Evolutionary conservation across 2,888 invertebrate genomes (phyloP), one percentile per base, ranked within the genome.

Genomic region (Drosophila yooni): DNA sequence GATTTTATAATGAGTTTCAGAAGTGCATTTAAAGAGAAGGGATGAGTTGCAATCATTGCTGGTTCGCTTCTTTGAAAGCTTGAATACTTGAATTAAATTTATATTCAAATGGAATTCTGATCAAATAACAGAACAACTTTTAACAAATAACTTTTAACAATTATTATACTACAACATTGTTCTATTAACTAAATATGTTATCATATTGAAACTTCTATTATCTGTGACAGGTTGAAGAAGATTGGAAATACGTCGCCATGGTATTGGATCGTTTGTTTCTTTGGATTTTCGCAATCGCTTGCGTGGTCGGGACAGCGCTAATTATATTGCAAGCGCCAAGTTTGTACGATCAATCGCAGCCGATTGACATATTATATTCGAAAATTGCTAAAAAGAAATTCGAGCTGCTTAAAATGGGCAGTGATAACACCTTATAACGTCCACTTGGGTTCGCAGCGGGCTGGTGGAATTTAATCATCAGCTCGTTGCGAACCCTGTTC

Each of bases 211-310:
- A 57, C 10, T 29, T 40, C 0, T 21, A 13, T 25, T 63, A n/a
- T 66, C 29, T 31, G 34, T 7, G 13, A n/a, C 94, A 98, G 98
- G 97, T 98, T 91, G 97, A 97, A 93, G 98, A 98, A 94, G 99
- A 99, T 94, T 99, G 99, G 99, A 99, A 99, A 93, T 99, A 98
- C 94, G 98, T 99, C 70, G 96, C 96, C 66, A 93, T 99, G 98
- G 99, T 99, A 79, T 95, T 99, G 93, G 99, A 99, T 94, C 95
- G 99, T 91, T 95, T 99, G 91, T 99, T 99, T 94, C 95, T 99
- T 88, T 98, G 98, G 96, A 96, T 98, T 91, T 99, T 99, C 94
- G 97, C 98, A 92, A 95, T 98, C 92, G 98, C 98, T 82, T 99
- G 98, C 94, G 95, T 99, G 79, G 94, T 98, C 74, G 99, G 99